Base-by-base conservation (phyloP, 35 echinoderm and acorn worm genomes). In the Apostichopus japonicus region DNA sequence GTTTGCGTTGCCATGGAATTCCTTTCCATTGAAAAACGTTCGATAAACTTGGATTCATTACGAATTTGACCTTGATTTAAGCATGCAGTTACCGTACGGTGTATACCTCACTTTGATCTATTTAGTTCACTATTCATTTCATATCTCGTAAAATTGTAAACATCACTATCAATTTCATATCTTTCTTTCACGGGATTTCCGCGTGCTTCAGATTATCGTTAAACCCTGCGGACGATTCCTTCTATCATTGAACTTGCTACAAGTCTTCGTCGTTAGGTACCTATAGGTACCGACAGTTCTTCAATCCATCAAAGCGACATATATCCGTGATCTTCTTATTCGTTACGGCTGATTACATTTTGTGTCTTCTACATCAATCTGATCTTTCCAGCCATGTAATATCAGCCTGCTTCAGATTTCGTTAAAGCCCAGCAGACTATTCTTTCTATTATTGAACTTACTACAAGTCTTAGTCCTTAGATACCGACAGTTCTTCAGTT, bases 351-450 rank as follows among this genome's bases (percentile, higher is more conserved):
- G 67, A 90, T 77, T 71, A 53, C 88, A 44, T 90, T 55, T 16
- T 77, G 67, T 14, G 88, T 90, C 72, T 90, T 65, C 22, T 78
- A 33, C 4, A 90, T 78, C 67, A 90, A 44, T 44, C 33, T 44
- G 2, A 44, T 44, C 33, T 44, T 44, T 44, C 0, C 33, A 44
- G 33, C 33, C 33, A 44, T 3, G 33, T 44, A 0, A 44, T 44
- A 44, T 44, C 2, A 44, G 33, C 33, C 2, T 44, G 33, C 33
- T 44, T 90, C 73, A 90, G 73, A 90, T 90, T 16, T 90, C 88
- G 67, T 90, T 90, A 23, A 90, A 90, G 10, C 88, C 88, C 24
- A 90, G 53, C 88, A 90, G 19, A 61, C 88, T 90, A 55, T 55
- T 90, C 67, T 67, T 90, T 78, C 88, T 73, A 23, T 67, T 44